Base-by-base conservation (phyloP, 2,888 invertebrate species). In the Punctoribates punctum region DNA sequence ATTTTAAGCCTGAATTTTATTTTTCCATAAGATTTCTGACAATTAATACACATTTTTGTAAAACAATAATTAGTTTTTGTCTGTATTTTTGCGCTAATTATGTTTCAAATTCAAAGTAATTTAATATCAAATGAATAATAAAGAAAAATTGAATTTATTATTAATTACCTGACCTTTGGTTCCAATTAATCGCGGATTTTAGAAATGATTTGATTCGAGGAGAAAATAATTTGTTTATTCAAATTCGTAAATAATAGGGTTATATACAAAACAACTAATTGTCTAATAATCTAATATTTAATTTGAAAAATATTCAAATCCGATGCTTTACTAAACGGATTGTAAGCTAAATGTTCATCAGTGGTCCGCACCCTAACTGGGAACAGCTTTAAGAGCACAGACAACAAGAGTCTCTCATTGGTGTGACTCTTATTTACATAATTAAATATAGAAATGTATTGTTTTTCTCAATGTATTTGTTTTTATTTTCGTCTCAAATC, bases 1-100 rank as follows among this genome's bases (percentile, higher is more conserved):
- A 60, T n/a, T 67, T 67, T 38, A 34, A 67, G 38, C 34, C 38
- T 67, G 67, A 67, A 67, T 67, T 67, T 67, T 34, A 67, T 60
- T 60, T 60, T 34, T 34, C 34, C 4, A 34, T 34, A 8, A 34
- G 34, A 34, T 51, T 51, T 51, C n/a, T 51, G 15, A 8, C n/a
- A n/a, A n/a, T n/a, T n/a, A 51, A 51, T 51, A 51, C n/a, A 51
- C 15, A 8, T 51, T 51, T 51, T 8, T 51, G n/a, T 51, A 13
- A 54, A 54, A 54, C 20, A 34, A 34, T 34, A 54, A 54, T 54
- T 54, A 54, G 54, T 48, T 48, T 23, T 13, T 62, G 23, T 27
- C 4, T 62, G 15, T 62, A 17, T 62, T 62, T 17, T 6, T 62
- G 17, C 13, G 11, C 17, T 27, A 62, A 62, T 62, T 27, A 62